Evolutionary conservation across 2,113 vertebrate genomes (phyloP).

Genomic region (Odobenus rosmarus): DNA sequence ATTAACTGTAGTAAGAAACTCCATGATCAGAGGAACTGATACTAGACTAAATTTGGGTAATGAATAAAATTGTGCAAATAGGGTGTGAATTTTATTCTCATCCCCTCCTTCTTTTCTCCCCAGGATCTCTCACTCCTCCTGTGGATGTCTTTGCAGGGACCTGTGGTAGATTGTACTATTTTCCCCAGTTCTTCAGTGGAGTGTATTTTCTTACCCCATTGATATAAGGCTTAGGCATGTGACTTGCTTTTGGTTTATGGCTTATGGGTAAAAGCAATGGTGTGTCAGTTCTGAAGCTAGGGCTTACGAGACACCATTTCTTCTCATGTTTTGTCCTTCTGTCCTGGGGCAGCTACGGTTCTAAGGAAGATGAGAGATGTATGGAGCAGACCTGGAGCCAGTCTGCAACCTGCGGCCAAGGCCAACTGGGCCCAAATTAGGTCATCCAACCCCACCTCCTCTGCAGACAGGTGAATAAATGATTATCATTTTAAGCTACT

Average conservation of each 20-base stretch:
- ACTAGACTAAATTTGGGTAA: neutral
- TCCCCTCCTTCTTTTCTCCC: neutral
- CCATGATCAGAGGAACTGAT: neutral
- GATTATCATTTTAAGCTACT: neutral
- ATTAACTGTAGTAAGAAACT: neutral
- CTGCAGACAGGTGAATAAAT: neutral
- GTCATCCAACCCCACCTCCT: neutral
- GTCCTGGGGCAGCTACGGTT: neutral
- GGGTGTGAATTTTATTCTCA: neutral
- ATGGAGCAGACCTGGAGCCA: neutral
- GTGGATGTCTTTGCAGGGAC: neutral
- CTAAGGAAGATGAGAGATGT: neutral
- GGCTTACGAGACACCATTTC: neutral
- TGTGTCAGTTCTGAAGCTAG: neutral
- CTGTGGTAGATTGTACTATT: neutral
- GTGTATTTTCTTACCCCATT: neutral
- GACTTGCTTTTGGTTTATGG: neutral
- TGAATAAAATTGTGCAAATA: neutral
- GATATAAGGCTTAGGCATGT: neutral
- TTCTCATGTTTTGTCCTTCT: neutral
- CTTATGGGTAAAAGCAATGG: neutral
- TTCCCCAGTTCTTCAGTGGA: neutral
- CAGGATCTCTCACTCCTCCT: neutral
- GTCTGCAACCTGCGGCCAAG: neutral
- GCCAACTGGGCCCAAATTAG: neutral